These are phyloP conservation scores for Zygothrica quintamaculata DNA, from an alignment of 2,888 invertebrate genomes.

Conservation along the genomic window DNA sequence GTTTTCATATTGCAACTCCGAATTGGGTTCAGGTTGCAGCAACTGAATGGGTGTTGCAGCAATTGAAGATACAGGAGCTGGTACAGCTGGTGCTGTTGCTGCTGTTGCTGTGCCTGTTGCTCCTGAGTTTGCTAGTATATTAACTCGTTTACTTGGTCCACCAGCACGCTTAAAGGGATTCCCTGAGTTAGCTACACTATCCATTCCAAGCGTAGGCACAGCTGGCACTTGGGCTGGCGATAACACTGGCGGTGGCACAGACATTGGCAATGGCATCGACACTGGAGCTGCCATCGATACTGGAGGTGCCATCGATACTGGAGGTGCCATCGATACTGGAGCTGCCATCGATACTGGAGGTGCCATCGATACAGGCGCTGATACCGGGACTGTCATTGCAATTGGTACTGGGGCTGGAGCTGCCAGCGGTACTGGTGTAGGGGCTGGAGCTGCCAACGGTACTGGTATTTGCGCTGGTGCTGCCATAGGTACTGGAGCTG, in stretches of 20 bases:
- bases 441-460: slow-evolving; percentile 48
- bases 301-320: background rate
- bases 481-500: slow-evolving; percentile 44
- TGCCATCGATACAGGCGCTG: slow-evolving; percentile 18
- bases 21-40: slow-evolving; percentile 65
- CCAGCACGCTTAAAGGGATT: slow-evolving; percentile 83
- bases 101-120: slow-evolving; percentile 29
- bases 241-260: slow-evolving; percentile 56
- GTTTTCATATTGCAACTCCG: slow-evolving; percentile 86
- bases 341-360: slow-evolving; percentile 1
- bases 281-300: background rate
- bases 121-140: slow-evolving; percentile 84
- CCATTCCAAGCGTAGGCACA: slow-evolving; percentile 32
- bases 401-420: slow-evolving; percentile 11
- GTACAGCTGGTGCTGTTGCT: slow-evolving; percentile 1
- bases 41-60: slow-evolving; percentile 22
- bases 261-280: background rate
- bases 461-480: slow-evolving; percentile 36
- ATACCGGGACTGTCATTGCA: background rate
- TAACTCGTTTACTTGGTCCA: slow-evolving; percentile 74
- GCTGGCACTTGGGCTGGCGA: slow-evolving; percentile 8
- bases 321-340: slow-evolving; percentile 5
- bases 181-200: slow-evolving; percentile 21
- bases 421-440: slow-evolving; percentile 27
- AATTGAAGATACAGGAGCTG: slow-evolving; percentile 1